phyloP scores from a whole-genome alignment of 2,888 invertebrate species.

The Pollenia amentaria region DNA sequence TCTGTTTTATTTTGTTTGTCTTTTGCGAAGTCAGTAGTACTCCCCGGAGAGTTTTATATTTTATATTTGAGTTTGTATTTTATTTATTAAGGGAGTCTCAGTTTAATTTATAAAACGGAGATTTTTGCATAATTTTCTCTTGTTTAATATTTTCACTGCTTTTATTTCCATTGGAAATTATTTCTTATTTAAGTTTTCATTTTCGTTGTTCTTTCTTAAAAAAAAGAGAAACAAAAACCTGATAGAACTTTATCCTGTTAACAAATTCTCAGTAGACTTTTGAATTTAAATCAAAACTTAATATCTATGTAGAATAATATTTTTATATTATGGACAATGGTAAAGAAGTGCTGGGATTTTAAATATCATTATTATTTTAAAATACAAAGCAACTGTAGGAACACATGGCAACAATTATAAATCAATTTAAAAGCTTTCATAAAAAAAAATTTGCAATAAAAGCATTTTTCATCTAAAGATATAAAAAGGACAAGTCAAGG shows the following conservation, averaged over 20 bases:
- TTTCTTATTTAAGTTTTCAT: slow-evolving; percentile 9
- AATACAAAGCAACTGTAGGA: neutral
- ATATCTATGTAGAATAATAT: slow-evolving; percentile 5
- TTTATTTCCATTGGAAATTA: slow-evolving; percentile 28
- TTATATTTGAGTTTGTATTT: slow-evolving; percentile 50
- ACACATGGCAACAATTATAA: neutral
- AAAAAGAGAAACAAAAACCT: neutral
- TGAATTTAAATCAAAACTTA: slow-evolving; percentile 38
- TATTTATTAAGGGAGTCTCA: slow-evolving; percentile 65
- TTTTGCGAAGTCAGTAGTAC: neutral
- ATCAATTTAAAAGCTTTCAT: neutral
- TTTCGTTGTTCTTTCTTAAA: neutral
- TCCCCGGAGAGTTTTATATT: slow-evolving; percentile 49
- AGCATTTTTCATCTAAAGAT: neutral
- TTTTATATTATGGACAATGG: neutral
- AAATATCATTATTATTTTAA: slow-evolving; percentile 15
- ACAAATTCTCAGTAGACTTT: slow-evolving; percentile 24
- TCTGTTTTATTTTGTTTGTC: slow-evolving; percentile 16
- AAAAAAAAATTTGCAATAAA: neutral
- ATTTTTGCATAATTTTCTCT: slow-evolving; percentile 31
- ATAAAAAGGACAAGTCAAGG: too few relatives aligned
- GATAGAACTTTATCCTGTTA: slow-evolving; percentile 11
- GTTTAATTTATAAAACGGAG: slow-evolving; percentile 64
- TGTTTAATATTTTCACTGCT: slow-evolving; percentile 33
- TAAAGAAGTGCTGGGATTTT: neutral